Conservation (phyloP, 2,888 invertebrate genomes). For the Mythimna albipuncta region DNA sequence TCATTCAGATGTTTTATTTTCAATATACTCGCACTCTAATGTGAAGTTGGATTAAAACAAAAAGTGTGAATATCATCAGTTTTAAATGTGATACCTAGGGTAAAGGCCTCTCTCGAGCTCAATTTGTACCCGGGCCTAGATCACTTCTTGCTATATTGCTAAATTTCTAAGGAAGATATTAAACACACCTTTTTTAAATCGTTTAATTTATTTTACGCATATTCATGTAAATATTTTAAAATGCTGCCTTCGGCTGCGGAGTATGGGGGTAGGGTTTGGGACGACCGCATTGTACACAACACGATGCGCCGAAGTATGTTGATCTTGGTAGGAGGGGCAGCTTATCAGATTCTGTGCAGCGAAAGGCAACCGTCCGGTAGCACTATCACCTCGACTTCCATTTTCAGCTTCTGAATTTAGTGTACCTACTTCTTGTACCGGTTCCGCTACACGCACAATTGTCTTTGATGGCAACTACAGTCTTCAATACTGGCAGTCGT, state of each 20-base stretch:
- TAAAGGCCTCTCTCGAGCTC: too few species aligned
- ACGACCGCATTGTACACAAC: background rate
- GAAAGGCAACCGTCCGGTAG: background rate
- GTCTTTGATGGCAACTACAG: constrained; percentile 2
- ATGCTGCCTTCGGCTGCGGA: background rate
- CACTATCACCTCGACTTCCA: background rate
- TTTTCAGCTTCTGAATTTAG: constrained; percentile 2
- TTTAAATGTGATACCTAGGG: too few species aligned
- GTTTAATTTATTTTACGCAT: constrained; percentile 15
- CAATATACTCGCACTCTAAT: too few species aligned
- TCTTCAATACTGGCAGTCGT: constrained; percentile 18
- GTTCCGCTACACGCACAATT: constrained; percentile 1
- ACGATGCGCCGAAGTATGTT: background rate
- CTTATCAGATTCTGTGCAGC: constrained; percentile 11
- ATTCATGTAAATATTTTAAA: constrained; percentile 6
- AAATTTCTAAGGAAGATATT: background rate
- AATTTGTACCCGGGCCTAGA: too few species aligned
- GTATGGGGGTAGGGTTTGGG: background rate
- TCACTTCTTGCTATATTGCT: too few species aligned
- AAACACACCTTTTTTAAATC: constrained; percentile 1
- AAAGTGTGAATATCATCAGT: too few species aligned
- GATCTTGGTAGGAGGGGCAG: constrained; percentile 6
- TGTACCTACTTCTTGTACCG: background rate
- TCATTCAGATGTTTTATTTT: too few species aligned
- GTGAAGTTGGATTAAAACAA: too few species aligned